Conservation (phyloP, 2,113 vertebrate species). For the Dasypus novemcinctus region DNA sequence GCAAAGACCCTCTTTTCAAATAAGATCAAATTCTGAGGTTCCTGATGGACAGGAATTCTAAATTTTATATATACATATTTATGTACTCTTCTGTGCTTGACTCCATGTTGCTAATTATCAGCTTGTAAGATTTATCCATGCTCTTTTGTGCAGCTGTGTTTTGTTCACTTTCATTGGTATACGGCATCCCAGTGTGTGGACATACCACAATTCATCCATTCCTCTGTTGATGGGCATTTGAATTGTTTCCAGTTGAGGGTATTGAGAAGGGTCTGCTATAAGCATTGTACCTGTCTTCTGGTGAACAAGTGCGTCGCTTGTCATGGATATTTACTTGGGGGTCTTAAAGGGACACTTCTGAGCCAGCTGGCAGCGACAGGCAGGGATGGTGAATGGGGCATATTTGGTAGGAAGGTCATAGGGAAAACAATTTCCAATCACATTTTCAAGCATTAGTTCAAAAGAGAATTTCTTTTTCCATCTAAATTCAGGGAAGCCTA, state of each 20-base stretch:
- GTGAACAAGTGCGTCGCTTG: not conserved
- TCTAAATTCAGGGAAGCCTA: not conserved
- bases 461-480: not conserved
- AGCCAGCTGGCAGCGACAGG: not conserved
- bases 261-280: not conserved
- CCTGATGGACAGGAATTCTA: no score
- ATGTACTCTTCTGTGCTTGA: not conserved
- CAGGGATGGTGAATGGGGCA: not conserved
- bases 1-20: no score
- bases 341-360: not conserved
- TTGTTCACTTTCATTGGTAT: not conserved
- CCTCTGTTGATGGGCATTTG: not conserved
- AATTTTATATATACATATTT: not conserved
- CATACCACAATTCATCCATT: not conserved
- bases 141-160: not conserved
- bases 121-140: not conserved
- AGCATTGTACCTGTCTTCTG: not conserved
- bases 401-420: not conserved
- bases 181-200: not conserved
- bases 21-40: no score
- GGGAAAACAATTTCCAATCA: not conserved
- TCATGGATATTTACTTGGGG: not conserved
- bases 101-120: not conserved
- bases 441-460: not conserved
- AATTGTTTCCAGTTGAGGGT: no score